phyloP scores from a whole-genome alignment of 2,888 invertebrate species.

The Heliconius aoede region DNA sequence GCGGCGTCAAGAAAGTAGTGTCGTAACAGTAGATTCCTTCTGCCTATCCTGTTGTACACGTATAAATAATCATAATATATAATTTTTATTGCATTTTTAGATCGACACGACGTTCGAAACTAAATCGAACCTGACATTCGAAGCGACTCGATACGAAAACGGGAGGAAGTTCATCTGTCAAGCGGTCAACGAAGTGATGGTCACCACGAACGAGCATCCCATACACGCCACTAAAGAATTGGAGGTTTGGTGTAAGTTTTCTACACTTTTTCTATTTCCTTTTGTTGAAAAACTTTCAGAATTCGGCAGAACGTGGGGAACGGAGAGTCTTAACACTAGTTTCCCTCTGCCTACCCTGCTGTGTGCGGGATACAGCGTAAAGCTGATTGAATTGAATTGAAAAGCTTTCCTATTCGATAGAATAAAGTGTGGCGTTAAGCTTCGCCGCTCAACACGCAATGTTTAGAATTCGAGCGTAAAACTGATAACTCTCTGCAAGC shows the following conservation, averaged over 20 bases:
- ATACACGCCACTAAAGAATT: slow-evolving; percentile 88
- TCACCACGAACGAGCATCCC: slow-evolving; percentile 88
- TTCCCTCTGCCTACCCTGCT: no score
- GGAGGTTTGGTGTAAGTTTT: slow-evolving; percentile 93
- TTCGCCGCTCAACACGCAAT: background rate
- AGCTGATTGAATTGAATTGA: no score
- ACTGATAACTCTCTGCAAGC: background rate
- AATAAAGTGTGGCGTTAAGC: background rate
- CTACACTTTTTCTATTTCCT: background rate
- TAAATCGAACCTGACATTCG: slow-evolving; percentile 89
- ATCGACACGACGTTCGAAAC: slow-evolving; percentile 92
- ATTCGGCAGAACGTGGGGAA: no score
- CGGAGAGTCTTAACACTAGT: no score
- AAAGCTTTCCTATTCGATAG: no score
- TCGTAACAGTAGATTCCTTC: background rate
- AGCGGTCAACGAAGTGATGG: slow-evolving; percentile 91
- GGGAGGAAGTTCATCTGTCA: slow-evolving; percentile 90
- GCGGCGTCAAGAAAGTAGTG: background rate
- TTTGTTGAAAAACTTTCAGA: no score
- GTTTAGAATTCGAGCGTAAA: background rate
- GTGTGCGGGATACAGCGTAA: no score
- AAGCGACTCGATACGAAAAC: slow-evolving; percentile 92
- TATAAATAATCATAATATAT: background rate
- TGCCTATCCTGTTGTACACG: background rate
- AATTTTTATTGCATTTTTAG: slow-evolving; percentile 60